phyloP scores from a whole-genome alignment of 2,113 vertebrate genomes.

The Mixornis gularis region DNA sequence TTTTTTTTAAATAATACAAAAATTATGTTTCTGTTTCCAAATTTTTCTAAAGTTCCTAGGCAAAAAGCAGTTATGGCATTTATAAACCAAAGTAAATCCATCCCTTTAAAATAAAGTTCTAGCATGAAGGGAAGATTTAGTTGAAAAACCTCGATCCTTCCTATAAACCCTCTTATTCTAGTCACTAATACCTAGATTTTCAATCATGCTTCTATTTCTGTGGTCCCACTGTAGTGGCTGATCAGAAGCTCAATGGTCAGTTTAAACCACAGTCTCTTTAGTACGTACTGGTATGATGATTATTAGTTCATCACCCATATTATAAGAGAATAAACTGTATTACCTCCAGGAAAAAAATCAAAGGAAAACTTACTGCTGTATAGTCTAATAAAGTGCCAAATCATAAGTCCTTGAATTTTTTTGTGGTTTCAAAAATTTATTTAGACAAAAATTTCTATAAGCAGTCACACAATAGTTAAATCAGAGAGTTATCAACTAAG shows the following conservation, averaged over 20 bases:
- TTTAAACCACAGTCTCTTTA: background rate
- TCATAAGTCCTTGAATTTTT: background rate
- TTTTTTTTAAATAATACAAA: background rate
- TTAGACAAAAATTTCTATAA: background rate
- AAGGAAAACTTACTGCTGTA: background rate
- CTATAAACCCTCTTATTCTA: background rate
- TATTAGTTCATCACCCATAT: background rate
- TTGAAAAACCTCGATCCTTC: background rate
- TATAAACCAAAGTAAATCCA: background rate
- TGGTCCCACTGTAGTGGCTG: background rate
- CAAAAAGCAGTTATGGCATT: background rate
- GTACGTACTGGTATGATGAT: background rate
- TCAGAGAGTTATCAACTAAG: background rate
- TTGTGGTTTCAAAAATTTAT: background rate
- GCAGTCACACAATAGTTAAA: background rate
- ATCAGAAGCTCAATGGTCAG: background rate
- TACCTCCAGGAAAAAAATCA: background rate
- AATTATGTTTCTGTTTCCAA: background rate
- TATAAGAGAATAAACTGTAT: background rate
- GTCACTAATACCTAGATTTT: background rate
- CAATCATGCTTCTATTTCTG: background rate
- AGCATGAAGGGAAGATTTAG: background rate
- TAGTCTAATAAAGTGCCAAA: background rate
- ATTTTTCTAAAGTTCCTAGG: background rate
- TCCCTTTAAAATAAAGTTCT: background rate